Evolutionary conservation across 2,888 invertebrate genomes (phyloP).

Genomic region (Cephus spinipes): DNA sequence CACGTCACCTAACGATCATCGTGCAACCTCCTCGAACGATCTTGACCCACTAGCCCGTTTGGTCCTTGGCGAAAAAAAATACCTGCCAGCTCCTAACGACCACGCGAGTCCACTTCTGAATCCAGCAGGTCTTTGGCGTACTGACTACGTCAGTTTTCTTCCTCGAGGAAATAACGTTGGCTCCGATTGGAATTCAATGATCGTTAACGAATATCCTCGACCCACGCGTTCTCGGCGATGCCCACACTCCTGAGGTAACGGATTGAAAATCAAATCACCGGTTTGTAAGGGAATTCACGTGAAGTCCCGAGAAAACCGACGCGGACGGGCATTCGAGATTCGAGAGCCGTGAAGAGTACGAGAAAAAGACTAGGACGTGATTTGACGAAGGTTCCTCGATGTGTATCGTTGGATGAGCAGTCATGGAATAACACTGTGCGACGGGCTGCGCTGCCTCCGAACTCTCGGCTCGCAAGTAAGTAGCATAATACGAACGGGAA

Average conservation of each 20-base stretch:
- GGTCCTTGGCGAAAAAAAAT: not conserved
- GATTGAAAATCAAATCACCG: not conserved
- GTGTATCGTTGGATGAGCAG: not conserved
- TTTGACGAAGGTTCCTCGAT: not conserved
- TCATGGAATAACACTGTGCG: not conserved
- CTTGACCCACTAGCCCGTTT: not conserved
- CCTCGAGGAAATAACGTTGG: not conserved
- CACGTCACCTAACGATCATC: not conserved
- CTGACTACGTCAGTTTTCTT: not conserved
- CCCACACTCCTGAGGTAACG: not conserved
- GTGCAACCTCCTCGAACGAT: not conserved
- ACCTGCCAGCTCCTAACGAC: not conserved
- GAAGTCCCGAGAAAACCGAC: not conserved
- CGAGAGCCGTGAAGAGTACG: too few species aligned
- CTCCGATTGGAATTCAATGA: not conserved
- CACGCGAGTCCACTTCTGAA: not conserved
- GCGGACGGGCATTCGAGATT: too few species aligned
- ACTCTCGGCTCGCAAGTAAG: constrained; percentile 5
- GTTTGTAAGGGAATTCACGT: not conserved
- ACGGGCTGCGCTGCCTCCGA: not conserved
- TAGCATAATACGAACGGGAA: not conserved
- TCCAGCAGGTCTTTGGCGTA: not conserved
- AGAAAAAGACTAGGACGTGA: not conserved
- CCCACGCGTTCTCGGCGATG: not conserved
- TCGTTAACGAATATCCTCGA: not conserved